These are phyloP conservation scores for Sycophila sp. DNA, from an alignment of 1,140 invertebrate genomes.

Conservation along the genomic window DNA sequence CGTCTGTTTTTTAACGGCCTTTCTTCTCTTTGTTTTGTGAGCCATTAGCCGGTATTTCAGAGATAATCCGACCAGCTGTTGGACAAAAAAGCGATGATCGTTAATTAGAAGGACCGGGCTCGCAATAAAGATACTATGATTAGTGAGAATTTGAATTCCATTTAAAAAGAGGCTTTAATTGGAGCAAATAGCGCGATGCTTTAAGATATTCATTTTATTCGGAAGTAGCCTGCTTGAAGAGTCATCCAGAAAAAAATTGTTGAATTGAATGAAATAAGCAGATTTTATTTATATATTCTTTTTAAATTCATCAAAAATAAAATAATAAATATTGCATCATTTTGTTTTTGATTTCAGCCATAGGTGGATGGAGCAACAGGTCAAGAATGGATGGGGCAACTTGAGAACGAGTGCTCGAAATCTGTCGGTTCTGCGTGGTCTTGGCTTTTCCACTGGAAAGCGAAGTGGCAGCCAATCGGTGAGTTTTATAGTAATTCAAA, in stretches of 20 bases:
- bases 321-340: too few species aligned
- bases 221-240: too few species aligned
- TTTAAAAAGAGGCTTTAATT: too few species aligned
- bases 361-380: slow-evolving; percentile 50
- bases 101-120: background rate
- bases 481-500: too few species aligned
- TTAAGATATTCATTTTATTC: background rate
- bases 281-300: too few species aligned
- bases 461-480: slow-evolving; percentile 45
- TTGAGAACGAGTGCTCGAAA: slow-evolving; percentile 51
- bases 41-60: too few species aligned
- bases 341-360: slow-evolving; percentile 49
- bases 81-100: background rate
- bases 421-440: slow-evolving; percentile 47
- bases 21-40: background rate
- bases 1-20: too few species aligned
- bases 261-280: background rate
- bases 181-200: background rate
- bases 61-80: background rate
- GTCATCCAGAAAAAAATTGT: too few species aligned
- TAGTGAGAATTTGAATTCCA: too few species aligned
- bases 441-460: slow-evolving; percentile 41
- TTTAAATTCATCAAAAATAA: too few species aligned
- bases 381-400: slow-evolving; percentile 52
- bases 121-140: background rate